These are phyloP conservation scores for Bedellia somnulentella DNA, from an alignment of 2,888 invertebrate species.

Conservation along the genomic window DNA sequence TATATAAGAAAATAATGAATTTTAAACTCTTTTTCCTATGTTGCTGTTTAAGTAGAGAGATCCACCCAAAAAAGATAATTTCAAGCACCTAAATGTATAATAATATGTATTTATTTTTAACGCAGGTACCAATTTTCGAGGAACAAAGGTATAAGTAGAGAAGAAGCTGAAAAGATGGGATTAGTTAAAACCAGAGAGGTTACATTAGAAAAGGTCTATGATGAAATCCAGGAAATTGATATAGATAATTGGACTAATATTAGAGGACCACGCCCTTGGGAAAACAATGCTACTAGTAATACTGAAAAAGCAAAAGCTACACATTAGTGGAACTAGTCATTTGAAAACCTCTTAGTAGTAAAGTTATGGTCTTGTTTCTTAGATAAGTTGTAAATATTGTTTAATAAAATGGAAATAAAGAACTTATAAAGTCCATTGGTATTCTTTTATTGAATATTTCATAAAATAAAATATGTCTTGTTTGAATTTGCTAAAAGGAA, in stretches of 20 bases:
- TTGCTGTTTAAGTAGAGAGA: too few relatives aligned
- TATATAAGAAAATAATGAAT: too few relatives aligned
- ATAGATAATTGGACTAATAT: conserved; percentile 85
- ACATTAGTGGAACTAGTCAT: conserved; percentile 7
- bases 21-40: too few relatives aligned
- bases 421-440: neutral
- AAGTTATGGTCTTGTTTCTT: neutral
- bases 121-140: conserved; percentile 63
- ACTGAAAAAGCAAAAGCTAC: conserved; percentile 15
- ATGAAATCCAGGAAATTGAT: conserved; percentile 72
- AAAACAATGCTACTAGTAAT: conserved; percentile 37
- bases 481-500: too few relatives aligned
- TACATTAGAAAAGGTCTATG: conserved; percentile 73
- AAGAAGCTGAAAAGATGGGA: conserved; percentile 69
- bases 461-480: too few relatives aligned
- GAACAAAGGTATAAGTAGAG: conserved; percentile 58
- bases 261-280: conserved; percentile 86
- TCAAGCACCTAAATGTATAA: too few relatives aligned
- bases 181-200: conserved; percentile 68
- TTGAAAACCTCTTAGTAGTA: neutral
- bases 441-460: too few relatives aligned
- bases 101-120: conserved; percentile 6
- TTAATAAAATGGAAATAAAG: too few relatives aligned
- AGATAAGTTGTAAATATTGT: neutral
- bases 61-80: too few relatives aligned